These are phyloP conservation scores for Erinaceus europaeus DNA, from an alignment of 2,113 vertebrate genomes.

Conservation along the genomic window DNA sequence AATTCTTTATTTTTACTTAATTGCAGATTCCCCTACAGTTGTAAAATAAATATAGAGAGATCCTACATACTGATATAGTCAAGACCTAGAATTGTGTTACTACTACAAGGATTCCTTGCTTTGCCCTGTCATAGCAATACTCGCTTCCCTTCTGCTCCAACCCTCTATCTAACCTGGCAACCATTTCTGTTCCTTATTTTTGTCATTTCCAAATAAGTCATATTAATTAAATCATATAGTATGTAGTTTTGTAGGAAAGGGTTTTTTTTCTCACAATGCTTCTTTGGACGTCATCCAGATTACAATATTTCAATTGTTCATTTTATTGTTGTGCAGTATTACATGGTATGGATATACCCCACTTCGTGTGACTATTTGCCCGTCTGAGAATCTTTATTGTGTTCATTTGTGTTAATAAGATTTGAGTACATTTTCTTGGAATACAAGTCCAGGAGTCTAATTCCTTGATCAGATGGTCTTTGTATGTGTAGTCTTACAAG, in stretches of 20 bases:
- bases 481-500: constrained; percentile 31
- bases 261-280: constrained; percentile 6
- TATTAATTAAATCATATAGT: not conserved
- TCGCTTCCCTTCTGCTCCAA: not conserved
- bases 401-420: too few relatives aligned
- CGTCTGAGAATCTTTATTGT: too few relatives aligned
- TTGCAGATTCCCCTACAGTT: not conserved
- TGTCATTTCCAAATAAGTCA: too few relatives aligned
- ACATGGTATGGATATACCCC: not conserved
- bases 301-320: not conserved
- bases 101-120: not conserved
- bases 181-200: not conserved
- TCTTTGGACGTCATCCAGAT: not conserved
- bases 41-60: not conserved
- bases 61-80: not conserved
- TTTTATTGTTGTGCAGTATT: constrained; percentile 17
- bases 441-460: not conserved
- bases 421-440: constrained; percentile 23
- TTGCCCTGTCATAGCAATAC: constrained; percentile 7
- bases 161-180: not conserved
- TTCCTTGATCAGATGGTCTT: not conserved
- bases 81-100: not conserved
- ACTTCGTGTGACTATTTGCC: not conserved
- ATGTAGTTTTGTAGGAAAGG: not conserved
- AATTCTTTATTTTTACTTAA: constrained; percentile 1